Base-by-base conservation (phyloP, 2,113 vertebrate genomes). In the Cyanoliseus patagonus region DNA sequence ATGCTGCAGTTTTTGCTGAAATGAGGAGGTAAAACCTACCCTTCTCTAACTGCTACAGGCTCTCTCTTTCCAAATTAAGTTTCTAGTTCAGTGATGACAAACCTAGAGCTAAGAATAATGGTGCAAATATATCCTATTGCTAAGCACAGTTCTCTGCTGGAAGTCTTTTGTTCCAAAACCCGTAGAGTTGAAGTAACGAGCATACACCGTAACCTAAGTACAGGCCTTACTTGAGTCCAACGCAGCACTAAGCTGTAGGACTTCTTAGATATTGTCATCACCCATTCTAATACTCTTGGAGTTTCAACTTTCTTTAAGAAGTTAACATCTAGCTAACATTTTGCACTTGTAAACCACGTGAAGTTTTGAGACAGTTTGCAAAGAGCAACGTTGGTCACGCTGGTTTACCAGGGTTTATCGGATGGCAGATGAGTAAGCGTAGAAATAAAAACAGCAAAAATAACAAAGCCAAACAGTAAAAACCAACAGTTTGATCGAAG, bases 331-430 rank as follows among this genome's bases (percentile, higher is more conserved):
- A 30, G 23, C 28, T 70, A 78, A 27, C 1, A 0, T 17, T 67
- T 70, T 28, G 42, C 52, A 7, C 2, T 33, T 90, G 17, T 53
- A 84, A 90, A 3, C 3, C 8, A 6, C 13, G 13, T 11, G 27
- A 67, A 51, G 6, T 20, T 73, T 53, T 37, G 9, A 4, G 7
- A 46, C 10, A 14, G 8, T 66, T 51, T 57, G 10, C 70, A 62
- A 82, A 70, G 13, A 53, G 6, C 13, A 75, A 53, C 0, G 0
- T 8, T 49, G 9, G 6, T 70, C 49, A 68, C 22, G 6, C 18
- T 27, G 27, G 47, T 49, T 41, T 46, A 46, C 5, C 13, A 27
- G 7, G 7, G 10, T 62, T 91, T 89, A 16, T 23, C 5, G 8
- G 10, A 39, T 35, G 8, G n/a, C 19, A 84, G 33, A 44, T 27